Evolutionary conservation across 2,797 vertebrate genomes (phyloP).

Genomic region (Propithecus deckenii): DNA sequence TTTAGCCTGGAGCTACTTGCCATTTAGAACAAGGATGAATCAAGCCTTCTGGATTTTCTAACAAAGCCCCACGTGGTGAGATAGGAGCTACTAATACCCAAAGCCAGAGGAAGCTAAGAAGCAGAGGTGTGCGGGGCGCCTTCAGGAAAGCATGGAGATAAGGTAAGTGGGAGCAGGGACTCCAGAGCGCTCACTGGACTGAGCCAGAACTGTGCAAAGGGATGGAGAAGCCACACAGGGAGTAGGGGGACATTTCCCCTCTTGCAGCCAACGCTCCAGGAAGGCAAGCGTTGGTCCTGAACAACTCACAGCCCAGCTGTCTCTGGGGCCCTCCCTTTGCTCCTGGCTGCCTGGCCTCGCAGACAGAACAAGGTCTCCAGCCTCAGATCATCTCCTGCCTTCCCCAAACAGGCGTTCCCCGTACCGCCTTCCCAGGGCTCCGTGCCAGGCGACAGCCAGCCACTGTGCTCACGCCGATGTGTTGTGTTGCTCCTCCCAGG

Average conservation of each 20-base stretch:
- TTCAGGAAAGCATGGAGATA: neutral
- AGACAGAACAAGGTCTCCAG: neutral
- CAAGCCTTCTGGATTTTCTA: neutral
- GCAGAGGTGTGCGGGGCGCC: rapidly evolving
- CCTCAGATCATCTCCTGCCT: neutral
- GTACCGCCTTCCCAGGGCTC: neutral
- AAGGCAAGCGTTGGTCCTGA: neutral
- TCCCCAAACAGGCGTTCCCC: neutral
- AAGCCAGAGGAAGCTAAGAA: neutral
- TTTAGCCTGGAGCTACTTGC: neutral
- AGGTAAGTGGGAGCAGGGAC: neutral
- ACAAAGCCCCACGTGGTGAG: neutral
- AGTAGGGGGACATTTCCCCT: too few relatives aligned
- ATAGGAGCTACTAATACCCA: neutral
- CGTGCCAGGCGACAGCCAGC: neutral
- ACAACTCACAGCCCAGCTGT: too few relatives aligned
- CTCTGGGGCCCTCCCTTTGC: neutral
- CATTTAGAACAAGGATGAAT: neutral
- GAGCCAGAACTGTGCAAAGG: neutral
- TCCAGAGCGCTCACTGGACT: neutral
- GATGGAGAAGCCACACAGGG: neutral
- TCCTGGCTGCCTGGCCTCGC: neutral
- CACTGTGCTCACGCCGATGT: neutral
- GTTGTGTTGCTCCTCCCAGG: neutral
- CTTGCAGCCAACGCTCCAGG: neutral